A percentile compares a stretch with the other conserved stretches of the same genome.
Evolutionary conservation across 2,113 vertebrate genomes (phyloP).

Genomic region (Tragelaphus scriptus): DNA sequence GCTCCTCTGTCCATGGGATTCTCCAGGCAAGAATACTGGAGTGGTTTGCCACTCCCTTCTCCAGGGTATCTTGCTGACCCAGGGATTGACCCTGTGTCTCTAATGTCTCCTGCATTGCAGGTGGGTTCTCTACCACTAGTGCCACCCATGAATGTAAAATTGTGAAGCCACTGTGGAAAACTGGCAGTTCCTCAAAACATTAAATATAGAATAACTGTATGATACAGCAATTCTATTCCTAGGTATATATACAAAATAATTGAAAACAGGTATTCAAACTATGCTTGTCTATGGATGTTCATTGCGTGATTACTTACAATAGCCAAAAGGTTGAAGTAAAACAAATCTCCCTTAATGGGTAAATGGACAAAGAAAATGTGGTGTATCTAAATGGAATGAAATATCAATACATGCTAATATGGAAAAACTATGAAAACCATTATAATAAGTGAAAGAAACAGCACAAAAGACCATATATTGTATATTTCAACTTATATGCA

Average conservation of each 20-base stretch:
- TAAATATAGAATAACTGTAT: not conserved
- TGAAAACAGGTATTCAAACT: not conserved
- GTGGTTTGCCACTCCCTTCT: not conserved
- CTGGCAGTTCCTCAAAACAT: not conserved
- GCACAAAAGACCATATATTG: not conserved
- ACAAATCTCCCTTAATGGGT: not conserved
- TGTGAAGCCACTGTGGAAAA: not conserved
- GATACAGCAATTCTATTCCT: not conserved
- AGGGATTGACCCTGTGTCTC: not conserved
- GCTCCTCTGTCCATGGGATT: not conserved
- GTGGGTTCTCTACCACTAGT: not conserved
- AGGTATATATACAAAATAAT: not conserved
- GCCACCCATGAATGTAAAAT: not conserved
- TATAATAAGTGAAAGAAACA: not conserved
- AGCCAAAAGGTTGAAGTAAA: not conserved
- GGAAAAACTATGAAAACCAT: not conserved
- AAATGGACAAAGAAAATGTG: not conserved
- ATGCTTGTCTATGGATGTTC: not conserved
- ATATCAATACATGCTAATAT: not conserved
- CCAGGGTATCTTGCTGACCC: not conserved
- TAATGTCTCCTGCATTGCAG: not conserved
- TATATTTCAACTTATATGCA: not conserved
- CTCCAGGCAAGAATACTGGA: not conserved
- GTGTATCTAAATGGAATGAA: not conserved
- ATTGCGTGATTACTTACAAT: not conserved